Percentiles rank a stretch among this genome's conserved stretches.
Conservation (phyloP, 53 echinoderm and acorn worm genomes). For the Apostichopus leukothele region DNA sequence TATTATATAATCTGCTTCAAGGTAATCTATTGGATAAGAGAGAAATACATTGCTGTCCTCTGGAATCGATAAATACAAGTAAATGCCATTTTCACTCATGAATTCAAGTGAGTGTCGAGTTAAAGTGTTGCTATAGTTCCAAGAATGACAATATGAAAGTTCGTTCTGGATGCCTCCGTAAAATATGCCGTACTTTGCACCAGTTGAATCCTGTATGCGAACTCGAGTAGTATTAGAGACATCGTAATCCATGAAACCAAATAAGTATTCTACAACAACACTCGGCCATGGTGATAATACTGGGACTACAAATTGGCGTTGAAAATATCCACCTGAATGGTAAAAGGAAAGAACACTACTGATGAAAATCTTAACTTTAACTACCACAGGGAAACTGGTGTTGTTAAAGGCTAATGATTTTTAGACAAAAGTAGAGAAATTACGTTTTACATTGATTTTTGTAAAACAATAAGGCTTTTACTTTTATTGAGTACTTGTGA, state of each 20-base stretch:
- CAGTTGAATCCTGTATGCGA: background rate
- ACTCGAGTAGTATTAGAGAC: background rate
- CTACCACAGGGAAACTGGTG: too few species aligned
- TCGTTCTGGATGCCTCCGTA: background rate
- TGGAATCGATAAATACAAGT: slow-evolving; percentile 4
- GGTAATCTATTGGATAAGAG: slow-evolving; percentile 5
- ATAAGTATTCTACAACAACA: background rate
- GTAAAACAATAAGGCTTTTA: too few species aligned
- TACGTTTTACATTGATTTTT: too few species aligned
- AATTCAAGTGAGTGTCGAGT: background rate
- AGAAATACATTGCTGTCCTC: background rate
- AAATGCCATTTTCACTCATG: background rate
- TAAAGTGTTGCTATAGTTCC: background rate
- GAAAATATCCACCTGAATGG: background rate
- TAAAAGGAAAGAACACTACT: background rate
- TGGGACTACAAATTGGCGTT: slow-evolving; percentile 19
- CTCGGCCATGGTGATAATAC: background rate
- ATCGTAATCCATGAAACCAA: slow-evolving; percentile 21
- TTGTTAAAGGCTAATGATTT: too few species aligned
- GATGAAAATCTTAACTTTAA: too few species aligned
- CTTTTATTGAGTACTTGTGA: too few species aligned
- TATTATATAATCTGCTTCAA: slow-evolving; percentile 4
- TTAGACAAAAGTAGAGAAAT: too few species aligned
- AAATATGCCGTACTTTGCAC: background rate
- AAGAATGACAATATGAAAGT: background rate